A percentile compares a stretch with the other conserved stretches of the same genome.
phyloP scores from a whole-genome alignment of 2,888 invertebrate species.

The Ichneumoninae sp. region DNA sequence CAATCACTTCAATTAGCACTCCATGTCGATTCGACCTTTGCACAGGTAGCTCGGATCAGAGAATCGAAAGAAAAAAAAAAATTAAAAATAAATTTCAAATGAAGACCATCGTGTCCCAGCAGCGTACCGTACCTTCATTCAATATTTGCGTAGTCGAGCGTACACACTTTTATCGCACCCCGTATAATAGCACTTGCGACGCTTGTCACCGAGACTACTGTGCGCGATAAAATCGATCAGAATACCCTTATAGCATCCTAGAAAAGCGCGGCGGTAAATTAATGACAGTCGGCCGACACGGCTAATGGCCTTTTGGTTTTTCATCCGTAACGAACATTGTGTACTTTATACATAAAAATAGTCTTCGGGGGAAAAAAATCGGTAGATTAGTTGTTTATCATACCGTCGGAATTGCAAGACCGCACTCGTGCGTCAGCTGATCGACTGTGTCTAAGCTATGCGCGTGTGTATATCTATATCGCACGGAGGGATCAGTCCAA shows the following conservation, averaged over 20 bases:
- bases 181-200: neutral
- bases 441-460: slow-evolving; percentile 7
- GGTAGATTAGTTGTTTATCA: neutral
- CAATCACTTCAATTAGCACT: slow-evolving; percentile 13
- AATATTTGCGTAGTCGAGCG: slow-evolving; percentile 30
- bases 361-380: slow-evolving; percentile 1
- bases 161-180: slow-evolving; percentile 5
- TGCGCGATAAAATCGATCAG: slow-evolving; percentile 19
- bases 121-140: slow-evolving; percentile 13
- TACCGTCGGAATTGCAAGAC: neutral
- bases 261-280: neutral
- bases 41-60: neutral
- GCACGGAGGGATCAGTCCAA: slow-evolving; percentile 56
- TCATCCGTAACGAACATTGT: neutral
- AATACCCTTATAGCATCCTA: neutral
- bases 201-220: slow-evolving; percentile 19
- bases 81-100: neutral
- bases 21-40: neutral
- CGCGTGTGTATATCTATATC: slow-evolving; percentile 6
- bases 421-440: slow-evolving; percentile 16
- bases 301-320: slow-evolving; percentile 3
- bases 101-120: neutral
- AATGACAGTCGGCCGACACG: neutral
- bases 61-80: neutral
- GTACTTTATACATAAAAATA: neutral